phyloP scores from a whole-genome alignment of 2,888 invertebrate species.

The Polietes domitor region DNA sequence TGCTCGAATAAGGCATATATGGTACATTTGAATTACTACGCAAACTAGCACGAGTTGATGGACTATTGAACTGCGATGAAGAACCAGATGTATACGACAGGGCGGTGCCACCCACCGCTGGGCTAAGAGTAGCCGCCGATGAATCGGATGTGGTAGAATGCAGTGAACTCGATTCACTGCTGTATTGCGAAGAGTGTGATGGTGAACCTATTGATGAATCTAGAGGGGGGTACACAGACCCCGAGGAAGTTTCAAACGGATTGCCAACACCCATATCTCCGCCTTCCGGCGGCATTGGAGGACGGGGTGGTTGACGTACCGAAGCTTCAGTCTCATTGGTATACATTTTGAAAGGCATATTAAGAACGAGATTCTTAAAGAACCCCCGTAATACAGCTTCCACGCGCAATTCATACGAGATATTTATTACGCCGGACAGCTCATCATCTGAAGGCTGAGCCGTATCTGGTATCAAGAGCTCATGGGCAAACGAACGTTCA shows the following conservation, averaged over 20 bases:
- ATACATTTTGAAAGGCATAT: slow-evolving; percentile 77
- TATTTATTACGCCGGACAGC: slow-evolving; percentile 76
- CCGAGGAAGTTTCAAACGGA: slow-evolving; percentile 74
- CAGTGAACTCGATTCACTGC: slow-evolving; percentile 77
- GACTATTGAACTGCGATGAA: slow-evolving; percentile 76
- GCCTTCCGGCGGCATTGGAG: slow-evolving; percentile 67
- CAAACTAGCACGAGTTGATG: slow-evolving; percentile 74
- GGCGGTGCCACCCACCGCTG: slow-evolving; percentile 73
- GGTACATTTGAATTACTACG: slow-evolving; percentile 74
- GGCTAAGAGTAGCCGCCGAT: slow-evolving; percentile 77
- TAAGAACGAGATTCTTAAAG: slow-evolving; percentile 78
- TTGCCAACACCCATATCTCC: slow-evolving; percentile 69
- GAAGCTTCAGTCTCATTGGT: slow-evolving; percentile 69
- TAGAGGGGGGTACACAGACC: slow-evolving; percentile 72
- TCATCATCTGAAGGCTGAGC: slow-evolving; percentile 77
- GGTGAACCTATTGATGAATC: slow-evolving; percentile 77
- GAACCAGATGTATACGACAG: slow-evolving; percentile 72
- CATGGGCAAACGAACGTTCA: slow-evolving; percentile 79
- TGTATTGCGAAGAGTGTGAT: slow-evolving; percentile 77
- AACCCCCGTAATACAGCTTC: slow-evolving; percentile 79
- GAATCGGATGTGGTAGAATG: slow-evolving; percentile 79
- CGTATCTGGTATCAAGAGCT: slow-evolving; percentile 77
- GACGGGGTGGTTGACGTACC: slow-evolving; percentile 61
- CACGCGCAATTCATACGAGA: slow-evolving; percentile 78
- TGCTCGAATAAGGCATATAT: slow-evolving; percentile 77